These are phyloP conservation scores for Lepilemur septentrionalis DNA, from an alignment of 2,797 vertebrate genomes.

Conservation along the genomic window DNA sequence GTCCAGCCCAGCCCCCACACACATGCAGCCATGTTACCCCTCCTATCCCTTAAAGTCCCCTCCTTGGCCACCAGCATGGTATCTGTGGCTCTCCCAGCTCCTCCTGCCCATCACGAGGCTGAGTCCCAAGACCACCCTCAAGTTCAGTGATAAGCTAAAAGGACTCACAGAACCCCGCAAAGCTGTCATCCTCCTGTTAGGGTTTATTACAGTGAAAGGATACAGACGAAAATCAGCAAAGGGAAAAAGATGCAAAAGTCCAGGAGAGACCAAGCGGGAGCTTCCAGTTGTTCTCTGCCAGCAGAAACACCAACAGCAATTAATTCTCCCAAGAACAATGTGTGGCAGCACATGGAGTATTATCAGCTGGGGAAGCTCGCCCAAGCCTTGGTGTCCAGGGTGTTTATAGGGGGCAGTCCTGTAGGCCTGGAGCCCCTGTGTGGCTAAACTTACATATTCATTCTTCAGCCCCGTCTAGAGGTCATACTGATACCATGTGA, in stretches of 20 bases:
- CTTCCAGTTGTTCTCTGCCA: background rate
- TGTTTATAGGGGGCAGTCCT: background rate
- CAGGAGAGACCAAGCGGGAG: background rate
- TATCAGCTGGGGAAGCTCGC: background rate
- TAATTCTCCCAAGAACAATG: background rate
- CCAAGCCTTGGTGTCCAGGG: background rate
- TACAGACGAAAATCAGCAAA: background rate
- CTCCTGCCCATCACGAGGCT: background rate
- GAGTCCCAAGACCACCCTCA: background rate
- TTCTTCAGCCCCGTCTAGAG: background rate
- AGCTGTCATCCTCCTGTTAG: background rate
- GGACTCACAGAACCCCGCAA: background rate
- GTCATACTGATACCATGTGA: background rate
- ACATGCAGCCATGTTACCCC: too few species aligned
- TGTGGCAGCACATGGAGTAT: background rate
- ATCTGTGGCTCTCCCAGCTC: background rate
- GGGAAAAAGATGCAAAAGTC: background rate
- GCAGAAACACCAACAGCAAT: background rate
- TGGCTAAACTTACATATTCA: background rate
- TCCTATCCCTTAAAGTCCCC: accelerated
- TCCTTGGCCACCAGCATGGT: background rate
- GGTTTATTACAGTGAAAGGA: background rate
- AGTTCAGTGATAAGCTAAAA: background rate
- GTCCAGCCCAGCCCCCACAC: background rate
- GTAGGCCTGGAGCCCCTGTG: background rate